Conservation (phyloP, 2,113 vertebrate species). For the Tichodroma muraria region DNA sequence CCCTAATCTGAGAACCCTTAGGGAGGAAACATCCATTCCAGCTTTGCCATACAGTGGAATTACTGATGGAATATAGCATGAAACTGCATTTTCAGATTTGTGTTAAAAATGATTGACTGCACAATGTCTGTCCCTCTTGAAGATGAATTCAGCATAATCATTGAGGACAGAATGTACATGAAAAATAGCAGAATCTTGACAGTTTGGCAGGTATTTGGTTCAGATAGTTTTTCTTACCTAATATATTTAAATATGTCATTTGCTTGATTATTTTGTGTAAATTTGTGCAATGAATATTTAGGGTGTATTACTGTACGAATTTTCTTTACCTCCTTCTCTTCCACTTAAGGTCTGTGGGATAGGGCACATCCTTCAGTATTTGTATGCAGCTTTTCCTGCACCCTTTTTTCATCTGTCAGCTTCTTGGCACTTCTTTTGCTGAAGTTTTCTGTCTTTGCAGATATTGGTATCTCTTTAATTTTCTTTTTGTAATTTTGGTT, state of each 20-base stretch:
- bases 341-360: neutral
- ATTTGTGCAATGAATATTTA: neutral
- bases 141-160: neutral
- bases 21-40: neutral
- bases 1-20: neutral
- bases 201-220: slow-evolving; percentile 1
- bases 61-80: neutral
- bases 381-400: neutral
- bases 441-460: neutral
- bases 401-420: slow-evolving; percentile 8
- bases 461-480: neutral
- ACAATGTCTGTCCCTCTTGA: neutral
- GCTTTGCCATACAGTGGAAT: neutral
- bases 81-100: neutral
- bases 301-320: neutral
- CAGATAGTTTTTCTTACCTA: neutral
- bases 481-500: neutral
- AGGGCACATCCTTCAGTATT: neutral
- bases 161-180: neutral
- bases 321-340: neutral
- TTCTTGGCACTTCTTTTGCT: neutral
- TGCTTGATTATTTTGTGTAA: neutral
- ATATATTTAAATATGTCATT: neutral
- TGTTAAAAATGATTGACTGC: neutral
- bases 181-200: neutral